Evolutionary conservation across 2,888 invertebrate species (phyloP).

Genomic region (Hololepta plana): DNA sequence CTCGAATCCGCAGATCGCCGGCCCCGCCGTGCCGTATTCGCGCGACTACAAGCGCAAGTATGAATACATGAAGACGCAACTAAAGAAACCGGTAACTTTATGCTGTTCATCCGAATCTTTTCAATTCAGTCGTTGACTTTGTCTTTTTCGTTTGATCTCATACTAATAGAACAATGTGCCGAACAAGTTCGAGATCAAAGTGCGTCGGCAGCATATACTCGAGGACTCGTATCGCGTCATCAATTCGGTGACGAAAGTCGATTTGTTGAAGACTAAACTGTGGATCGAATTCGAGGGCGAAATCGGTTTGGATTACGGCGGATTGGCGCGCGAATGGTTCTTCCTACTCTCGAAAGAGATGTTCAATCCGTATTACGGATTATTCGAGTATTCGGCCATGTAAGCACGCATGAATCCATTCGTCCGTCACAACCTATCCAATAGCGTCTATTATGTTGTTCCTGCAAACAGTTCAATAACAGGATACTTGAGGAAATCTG

Average conservation of each 20-base stretch:
- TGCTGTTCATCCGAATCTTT: conserved; percentile 1
- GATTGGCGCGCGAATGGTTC: conserved; percentile 95
- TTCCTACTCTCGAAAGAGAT: conserved; percentile 96
- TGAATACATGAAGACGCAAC: conserved; percentile 91
- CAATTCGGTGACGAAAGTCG: conserved; percentile 75
- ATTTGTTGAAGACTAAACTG: conserved; percentile 88
- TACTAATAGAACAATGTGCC: conserved; percentile 75
- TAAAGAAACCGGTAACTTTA: conserved; percentile 80
- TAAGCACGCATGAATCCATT: too few species aligned
- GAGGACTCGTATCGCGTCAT: conserved; percentile 96
- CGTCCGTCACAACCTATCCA: too few species aligned
- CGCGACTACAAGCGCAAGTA: conserved; percentile 98
- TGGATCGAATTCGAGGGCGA: conserved; percentile 99
- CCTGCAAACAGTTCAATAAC: too few species aligned
- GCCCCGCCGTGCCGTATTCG: conserved; percentile 96
- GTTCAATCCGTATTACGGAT: conserved; percentile 99
- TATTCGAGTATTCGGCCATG: conserved; percentile 99
- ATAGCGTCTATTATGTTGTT: too few species aligned
- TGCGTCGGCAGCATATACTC: conserved; percentile 74
- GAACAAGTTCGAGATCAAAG: conserved; percentile 95
- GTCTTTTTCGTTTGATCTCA: conserved; percentile 1
- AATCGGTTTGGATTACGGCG: conserved; percentile 91
- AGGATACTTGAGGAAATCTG: too few species aligned
- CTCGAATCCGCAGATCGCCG: conserved; percentile 91
- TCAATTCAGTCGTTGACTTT: conserved; percentile 1